A percentile compares a stretch with the other conserved stretches of the same genome.
Evolutionary conservation across 1,140 invertebrate species (phyloP).

Genomic region (Drosophila kurseongensis): DNA sequence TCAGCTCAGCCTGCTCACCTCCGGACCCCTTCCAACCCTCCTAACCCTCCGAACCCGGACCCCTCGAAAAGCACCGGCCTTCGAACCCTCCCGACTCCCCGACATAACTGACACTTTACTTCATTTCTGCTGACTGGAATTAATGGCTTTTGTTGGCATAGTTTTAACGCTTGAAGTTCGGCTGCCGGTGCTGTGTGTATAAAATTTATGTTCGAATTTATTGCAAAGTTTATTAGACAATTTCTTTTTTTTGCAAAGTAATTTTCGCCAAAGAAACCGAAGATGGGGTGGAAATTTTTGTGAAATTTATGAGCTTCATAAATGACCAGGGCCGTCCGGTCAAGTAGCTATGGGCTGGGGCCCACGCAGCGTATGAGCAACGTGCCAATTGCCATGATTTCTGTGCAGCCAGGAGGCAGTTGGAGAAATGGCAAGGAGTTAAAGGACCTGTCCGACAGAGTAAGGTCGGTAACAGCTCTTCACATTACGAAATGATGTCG

Average conservation of each 20-base stretch:
- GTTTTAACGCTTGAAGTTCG: slow-evolving; percentile 82
- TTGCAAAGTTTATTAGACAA: slow-evolving; percentile 83
- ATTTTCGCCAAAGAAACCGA: slow-evolving; percentile 58
- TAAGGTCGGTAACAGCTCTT: slow-evolving; percentile 61
- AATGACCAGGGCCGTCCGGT: slow-evolving; percentile 71
- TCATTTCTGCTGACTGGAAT: slow-evolving; percentile 82
- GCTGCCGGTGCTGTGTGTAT: slow-evolving; percentile 63
- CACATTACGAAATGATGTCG: slow-evolving; percentile 82
- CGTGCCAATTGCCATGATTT: slow-evolving; percentile 79
- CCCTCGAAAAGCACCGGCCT: slow-evolving; percentile 1
- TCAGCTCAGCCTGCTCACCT: slow-evolving; percentile 30
- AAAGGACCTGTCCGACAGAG: slow-evolving; percentile 19
- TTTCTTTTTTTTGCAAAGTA: slow-evolving; percentile 68
- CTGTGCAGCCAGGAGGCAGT: slow-evolving; percentile 6
- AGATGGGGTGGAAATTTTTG: slow-evolving; percentile 42
- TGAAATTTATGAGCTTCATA: slow-evolving; percentile 81
- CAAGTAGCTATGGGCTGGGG: slow-evolving; percentile 16
- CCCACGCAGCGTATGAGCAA: slow-evolving; percentile 73
- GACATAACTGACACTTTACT: slow-evolving; percentile 80
- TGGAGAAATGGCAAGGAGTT: background rate
- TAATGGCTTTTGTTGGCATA: slow-evolving; percentile 83
- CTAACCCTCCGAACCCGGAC: background rate
- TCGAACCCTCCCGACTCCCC: slow-evolving; percentile 2
- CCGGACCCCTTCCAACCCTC: background rate
- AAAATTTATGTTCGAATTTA: slow-evolving; percentile 83